Evolutionary conservation across 2,888 invertebrate genomes (phyloP).

Genomic region (Archips crataeganus): DNA sequence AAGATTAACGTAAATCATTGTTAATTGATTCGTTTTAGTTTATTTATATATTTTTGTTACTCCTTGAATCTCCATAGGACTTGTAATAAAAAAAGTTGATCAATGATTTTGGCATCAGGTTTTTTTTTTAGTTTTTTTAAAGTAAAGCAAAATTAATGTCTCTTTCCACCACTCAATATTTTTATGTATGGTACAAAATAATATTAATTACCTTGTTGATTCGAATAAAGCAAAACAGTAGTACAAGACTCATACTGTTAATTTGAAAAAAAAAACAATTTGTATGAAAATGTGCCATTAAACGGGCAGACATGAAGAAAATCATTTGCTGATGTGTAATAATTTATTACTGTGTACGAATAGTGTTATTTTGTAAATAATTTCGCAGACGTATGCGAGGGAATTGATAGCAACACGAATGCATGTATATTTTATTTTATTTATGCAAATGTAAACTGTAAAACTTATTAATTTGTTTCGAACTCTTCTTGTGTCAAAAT

Average conservation of each 20-base stretch:
- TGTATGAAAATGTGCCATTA: constrained; percentile 75
- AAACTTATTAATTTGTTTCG: too few relatives aligned
- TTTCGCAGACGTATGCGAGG: constrained; percentile 9
- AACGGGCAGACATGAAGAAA: constrained; percentile 65
- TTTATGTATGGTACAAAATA: constrained; percentile 75
- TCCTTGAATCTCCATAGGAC: background rate
- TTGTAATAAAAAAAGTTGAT: background rate
- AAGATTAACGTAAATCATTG: constrained; percentile 83
- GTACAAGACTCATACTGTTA: constrained; percentile 44
- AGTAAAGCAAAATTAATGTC: background rate
- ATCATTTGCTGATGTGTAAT: constrained; percentile 49
- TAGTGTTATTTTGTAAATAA: constrained; percentile 42
- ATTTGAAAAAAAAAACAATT: constrained; percentile 49
- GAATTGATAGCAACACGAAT: background rate
- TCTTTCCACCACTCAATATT: constrained; percentile 23
- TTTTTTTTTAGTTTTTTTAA: background rate
- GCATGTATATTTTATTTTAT: background rate
- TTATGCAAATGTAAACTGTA: too few relatives aligned
- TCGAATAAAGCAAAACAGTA: constrained; percentile 36
- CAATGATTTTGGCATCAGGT: background rate
- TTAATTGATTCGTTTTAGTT: constrained; percentile 54
- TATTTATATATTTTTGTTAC: constrained; percentile 3
- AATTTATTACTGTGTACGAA: constrained; percentile 48
- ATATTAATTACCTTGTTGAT: constrained; percentile 52
- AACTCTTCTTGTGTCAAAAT: too few relatives aligned